Percentiles rank a stretch among this genome's conserved stretches.
phyloP scores from a whole-genome alignment of 2,888 invertebrate genomes.

The Cephus sareptanus region DNA sequence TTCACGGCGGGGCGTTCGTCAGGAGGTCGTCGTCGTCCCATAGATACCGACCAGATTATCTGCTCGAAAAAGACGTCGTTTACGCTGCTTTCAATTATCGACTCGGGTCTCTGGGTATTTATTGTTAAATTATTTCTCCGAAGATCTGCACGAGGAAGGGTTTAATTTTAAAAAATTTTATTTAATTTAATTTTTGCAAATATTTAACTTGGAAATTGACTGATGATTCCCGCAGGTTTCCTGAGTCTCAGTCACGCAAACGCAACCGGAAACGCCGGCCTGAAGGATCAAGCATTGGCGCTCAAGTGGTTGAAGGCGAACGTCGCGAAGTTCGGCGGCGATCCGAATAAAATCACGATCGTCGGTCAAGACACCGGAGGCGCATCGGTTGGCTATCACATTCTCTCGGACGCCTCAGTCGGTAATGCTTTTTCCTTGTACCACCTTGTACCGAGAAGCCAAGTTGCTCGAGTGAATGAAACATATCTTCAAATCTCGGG shows the following conservation, averaged over 20 bases:
- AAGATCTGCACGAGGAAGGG: too few relatives aligned
- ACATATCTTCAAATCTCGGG: too few relatives aligned
- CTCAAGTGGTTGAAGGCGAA: constrained; percentile 27
- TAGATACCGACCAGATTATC: constrained; percentile 13
- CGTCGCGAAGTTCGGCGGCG: constrained; percentile 24
- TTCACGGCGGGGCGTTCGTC: constrained; percentile 6
- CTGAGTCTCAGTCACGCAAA: constrained; percentile 20
- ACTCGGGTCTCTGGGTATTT: constrained; percentile 15
- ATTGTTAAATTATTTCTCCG: too few relatives aligned
- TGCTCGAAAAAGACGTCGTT: constrained; percentile 22
- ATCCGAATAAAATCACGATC: constrained; percentile 27
- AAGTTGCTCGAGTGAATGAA: too few relatives aligned
- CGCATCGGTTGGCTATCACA: constrained; percentile 19
- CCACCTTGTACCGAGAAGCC: too few relatives aligned
- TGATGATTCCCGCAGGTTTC: constrained; percentile 14
- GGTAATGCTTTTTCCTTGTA: too few relatives aligned
- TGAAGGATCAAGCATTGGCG: constrained; percentile 27
- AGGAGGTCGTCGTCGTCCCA: not conserved
- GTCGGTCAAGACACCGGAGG: constrained; percentile 26
- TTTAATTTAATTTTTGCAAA: too few relatives aligned
- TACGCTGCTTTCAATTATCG: constrained; percentile 20
- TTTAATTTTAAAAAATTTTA: too few relatives aligned
- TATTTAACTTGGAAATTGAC: too few relatives aligned
- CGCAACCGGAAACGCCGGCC: constrained; percentile 26
- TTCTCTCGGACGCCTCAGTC: constrained; percentile 13